phyloP scores from a whole-genome alignment of 2,888 invertebrate species.

The Synergus japonicus region DNA sequence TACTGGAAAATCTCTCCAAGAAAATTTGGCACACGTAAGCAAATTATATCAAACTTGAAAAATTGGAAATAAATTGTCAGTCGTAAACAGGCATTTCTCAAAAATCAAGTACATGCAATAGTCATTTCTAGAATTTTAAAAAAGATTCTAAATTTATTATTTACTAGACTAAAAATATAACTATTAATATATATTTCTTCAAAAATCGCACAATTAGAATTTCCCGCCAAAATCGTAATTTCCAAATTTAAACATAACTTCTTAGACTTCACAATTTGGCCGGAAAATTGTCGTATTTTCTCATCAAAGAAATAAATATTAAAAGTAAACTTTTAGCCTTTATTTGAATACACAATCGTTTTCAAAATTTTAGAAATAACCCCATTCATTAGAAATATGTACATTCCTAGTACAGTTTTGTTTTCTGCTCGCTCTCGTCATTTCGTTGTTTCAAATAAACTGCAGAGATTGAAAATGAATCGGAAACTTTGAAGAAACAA shows the following conservation, averaged over 20 bases:
- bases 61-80: background rate
- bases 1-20: background rate
- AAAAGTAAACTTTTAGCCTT: background rate
- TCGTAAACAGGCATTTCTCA: background rate
- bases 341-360: background rate
- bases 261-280: background rate
- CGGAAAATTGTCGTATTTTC: background rate
- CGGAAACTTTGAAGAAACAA: background rate
- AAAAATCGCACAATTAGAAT: background rate
- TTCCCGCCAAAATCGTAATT: background rate
- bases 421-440: conserved; percentile 4
- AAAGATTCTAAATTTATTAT: background rate
- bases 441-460: conserved; percentile 12
- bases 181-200: background rate
- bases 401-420: conserved; percentile 20
- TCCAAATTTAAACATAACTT: background rate
- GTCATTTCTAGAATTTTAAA: background rate
- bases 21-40: background rate
- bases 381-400: conserved; percentile 7
- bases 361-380: conserved; percentile 1
- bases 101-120: background rate
- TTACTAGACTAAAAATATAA: background rate
- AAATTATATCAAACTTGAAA: background rate
- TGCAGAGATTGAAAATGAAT: conserved; percentile 5
- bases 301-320: background rate